Evolutionary conservation across 1,140 invertebrate species (phyloP).

Genomic region (Hycleus phaleratus): DNA sequence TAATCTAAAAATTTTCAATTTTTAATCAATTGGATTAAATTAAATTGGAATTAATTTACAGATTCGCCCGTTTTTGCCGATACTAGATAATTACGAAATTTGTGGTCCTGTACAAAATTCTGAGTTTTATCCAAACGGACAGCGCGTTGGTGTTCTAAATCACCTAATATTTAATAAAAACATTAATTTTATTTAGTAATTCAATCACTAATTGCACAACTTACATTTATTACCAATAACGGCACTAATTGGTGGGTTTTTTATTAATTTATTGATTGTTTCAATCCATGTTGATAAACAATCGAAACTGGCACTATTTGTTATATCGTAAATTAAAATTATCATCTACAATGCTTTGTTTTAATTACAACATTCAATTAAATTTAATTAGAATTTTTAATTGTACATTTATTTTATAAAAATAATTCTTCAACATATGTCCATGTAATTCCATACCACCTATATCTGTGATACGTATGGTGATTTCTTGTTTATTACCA

Average conservation of each 20-base stretch:
- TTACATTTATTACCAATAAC: conserved; percentile 81
- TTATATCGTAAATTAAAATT: conserved; percentile 81
- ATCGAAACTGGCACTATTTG: conserved; percentile 73
- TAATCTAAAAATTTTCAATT: conserved; percentile 15
- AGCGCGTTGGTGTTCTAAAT: conserved; percentile 77
- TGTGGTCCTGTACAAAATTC: conserved; percentile 68
- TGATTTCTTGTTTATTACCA: conserved; percentile 53
- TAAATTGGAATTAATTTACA: conserved; percentile 45
- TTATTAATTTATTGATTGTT: conserved; percentile 52
- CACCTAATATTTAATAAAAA: conserved; percentile 42
- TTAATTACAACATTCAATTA: conserved; percentile 3
- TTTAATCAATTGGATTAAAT: not conserved
- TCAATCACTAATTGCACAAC: conserved; percentile 5
- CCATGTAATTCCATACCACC: conserved; percentile 67
- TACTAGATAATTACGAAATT: conserved; percentile 65
- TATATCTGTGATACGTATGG: conserved; percentile 76
- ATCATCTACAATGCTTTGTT: conserved; percentile 59
- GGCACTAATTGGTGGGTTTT: conserved; percentile 53
- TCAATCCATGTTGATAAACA: conserved; percentile 67
- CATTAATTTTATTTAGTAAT: not conserved
- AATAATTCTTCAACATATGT: conserved; percentile 76
- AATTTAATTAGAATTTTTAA: conserved; percentile 1
- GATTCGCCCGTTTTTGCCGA: conserved; percentile 86
- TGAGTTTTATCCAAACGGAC: conserved; percentile 73
- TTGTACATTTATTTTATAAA: conserved; percentile 71